Base-by-base conservation (phyloP, 2,797 vertebrate genomes). In the Glossophaga mutica region DNA sequence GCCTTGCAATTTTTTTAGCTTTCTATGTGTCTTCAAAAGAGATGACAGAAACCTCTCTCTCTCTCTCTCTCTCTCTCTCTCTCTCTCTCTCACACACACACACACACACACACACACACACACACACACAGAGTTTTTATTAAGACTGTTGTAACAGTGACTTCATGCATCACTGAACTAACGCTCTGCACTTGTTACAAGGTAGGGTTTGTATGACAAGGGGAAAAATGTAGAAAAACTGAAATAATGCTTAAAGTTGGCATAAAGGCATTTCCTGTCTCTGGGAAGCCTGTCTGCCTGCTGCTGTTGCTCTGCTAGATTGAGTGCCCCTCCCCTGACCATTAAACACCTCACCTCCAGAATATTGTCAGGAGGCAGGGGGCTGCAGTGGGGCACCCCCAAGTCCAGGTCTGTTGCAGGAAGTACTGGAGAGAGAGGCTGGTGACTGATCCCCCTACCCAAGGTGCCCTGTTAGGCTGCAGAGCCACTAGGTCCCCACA, bases 11-110 rank as follows among this genome's bases (percentile, higher is more conserved):
- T 48, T 50, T 74, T 68, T 82, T 29, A 55, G 74, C 37, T 83
- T 93, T 81, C 55, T 71, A 71, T 62, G 6, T 86, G 52, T 85
- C 87, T 87, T 93, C 73, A 76, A 93, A 81, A 76, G 71, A 88
- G 48, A 77, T 37, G 10, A 19, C 12, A 76, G 77, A 44, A 70
- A n/a, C 11, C n/a, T 2, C 21, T 24, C 19, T 24, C 50, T 52
- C 52, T 55, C 52, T 55, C 52, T 0, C 46, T 11, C n/a, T 2
- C n/a, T 10, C 9, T 8, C 12, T 0, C 11, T 0, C 37, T 12
- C 74, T 4, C 19, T 22, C 19, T 24, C 50, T 52, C 50, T 52
- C 50, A 19, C 18, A 42, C 39, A 42, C 70, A 26, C 70, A 26
- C 39, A 26, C 39, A 42, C 55, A n/a, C n/a, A 50, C 39, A 50